These are phyloP conservation scores for Knipowitschia caucasica DNA, from an alignment of 2,797 vertebrate species.

Conservation along the genomic window DNA sequence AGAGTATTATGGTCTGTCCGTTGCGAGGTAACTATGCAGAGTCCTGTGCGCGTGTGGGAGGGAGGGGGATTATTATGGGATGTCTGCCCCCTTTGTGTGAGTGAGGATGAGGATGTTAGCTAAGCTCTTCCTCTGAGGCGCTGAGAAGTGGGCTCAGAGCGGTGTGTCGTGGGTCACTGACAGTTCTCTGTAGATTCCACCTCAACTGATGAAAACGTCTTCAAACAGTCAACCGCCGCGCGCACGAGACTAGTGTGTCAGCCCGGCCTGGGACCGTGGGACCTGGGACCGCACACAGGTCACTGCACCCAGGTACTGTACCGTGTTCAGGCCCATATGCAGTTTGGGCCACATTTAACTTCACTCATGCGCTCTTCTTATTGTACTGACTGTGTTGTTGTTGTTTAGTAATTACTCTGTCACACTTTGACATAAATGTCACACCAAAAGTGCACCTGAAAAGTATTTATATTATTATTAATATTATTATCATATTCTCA, in stretches of 20 bases:
- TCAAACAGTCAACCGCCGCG: conserved; percentile 44
- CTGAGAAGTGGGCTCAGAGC: conserved; percentile 66
- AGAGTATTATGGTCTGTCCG: conserved; percentile 89
- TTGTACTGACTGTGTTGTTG: too few relatives aligned
- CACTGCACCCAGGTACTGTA: conserved; percentile 35
- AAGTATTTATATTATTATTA: too few relatives aligned
- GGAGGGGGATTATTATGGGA: conserved; percentile 81
- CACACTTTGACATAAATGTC: too few relatives aligned
- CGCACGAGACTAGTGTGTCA: too few relatives aligned
- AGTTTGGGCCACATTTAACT: too few relatives aligned
- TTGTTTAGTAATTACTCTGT: too few relatives aligned
- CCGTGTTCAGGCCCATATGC: conserved; percentile 3
- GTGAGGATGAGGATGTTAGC: conserved; percentile 77
- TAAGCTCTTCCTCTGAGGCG: conserved; percentile 73
- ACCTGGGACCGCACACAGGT: too few relatives aligned
- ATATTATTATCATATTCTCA: too few relatives aligned
- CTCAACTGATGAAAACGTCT: conserved; percentile 12
- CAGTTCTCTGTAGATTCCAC: conserved; percentile 39
- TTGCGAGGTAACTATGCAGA: conserved; percentile 88
- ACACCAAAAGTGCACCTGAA: too few relatives aligned
- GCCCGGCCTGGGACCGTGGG: too few relatives aligned
- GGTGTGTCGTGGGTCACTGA: conserved; percentile 68
- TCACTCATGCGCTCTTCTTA: too few relatives aligned
- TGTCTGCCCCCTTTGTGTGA: conserved; percentile 85
- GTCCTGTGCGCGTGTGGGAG: conserved; percentile 79